A percentile compares a stretch with the other conserved stretches of the same genome.
These are phyloP conservation scores for Aplysina aerophoba DNA, from an alignment of 37 sponge, comb jelly and placozoan species.

Conservation along the genomic window DNA sequence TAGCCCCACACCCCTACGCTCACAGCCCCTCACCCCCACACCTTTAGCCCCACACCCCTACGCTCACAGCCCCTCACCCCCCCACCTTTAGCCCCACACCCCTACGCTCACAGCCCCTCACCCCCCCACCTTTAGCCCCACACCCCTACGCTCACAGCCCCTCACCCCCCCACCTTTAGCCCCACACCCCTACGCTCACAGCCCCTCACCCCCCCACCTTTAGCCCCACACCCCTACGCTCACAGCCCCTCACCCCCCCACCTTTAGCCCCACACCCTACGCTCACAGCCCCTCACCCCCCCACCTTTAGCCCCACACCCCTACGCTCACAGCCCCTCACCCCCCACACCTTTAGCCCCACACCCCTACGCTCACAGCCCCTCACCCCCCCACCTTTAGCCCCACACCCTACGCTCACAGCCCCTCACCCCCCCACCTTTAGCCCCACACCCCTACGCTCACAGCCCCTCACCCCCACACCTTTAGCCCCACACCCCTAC, in stretches of 20 bases:
- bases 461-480: constrained; percentile 37
- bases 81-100: constrained; percentile 36
- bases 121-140: background rate
- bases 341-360: constrained; percentile 43
- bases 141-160: background rate
- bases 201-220: constrained; percentile 35
- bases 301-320: constrained; percentile 50
- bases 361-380: background rate
- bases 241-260: background rate
- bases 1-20: background rate
- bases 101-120: background rate
- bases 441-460: constrained; percentile 9
- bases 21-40: constrained; percentile 60
- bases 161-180: constrained; percentile 75
- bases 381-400: background rate
- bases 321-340: constrained; percentile 19
- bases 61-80: constrained; percentile 25
- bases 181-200: constrained; percentile 19
- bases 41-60: constrained; percentile 39
- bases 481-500: constrained; percentile 21
- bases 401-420: background rate
- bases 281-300: constrained; percentile 52
- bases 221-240: constrained; percentile 13
- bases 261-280: background rate
- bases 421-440: constrained; percentile 68